A percentile compares a stretch with the other conserved stretches of the same genome.
These are phyloP conservation scores for Drosophila hydei DNA, from an alignment of 1,140 invertebrate genomes.

Conservation along the genomic window DNA sequence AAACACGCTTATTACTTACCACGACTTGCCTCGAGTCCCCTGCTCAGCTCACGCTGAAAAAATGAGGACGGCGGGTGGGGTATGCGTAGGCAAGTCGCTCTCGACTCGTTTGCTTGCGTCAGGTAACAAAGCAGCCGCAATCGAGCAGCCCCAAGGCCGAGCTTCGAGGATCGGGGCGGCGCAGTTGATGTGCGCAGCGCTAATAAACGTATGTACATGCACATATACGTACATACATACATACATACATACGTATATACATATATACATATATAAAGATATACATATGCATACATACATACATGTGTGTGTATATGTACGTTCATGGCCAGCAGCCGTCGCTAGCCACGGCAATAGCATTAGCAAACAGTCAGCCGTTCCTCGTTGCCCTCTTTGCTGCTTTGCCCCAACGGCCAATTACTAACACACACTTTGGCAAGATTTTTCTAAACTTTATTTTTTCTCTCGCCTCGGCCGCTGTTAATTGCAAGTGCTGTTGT, in stretches of 20 bases:
- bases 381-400: conserved; percentile 8
- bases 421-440: conserved; percentile 69
- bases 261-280: background rate
- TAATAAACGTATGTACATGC: conserved; percentile 45
- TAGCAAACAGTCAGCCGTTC: conserved; percentile 21
- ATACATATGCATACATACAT: conserved; percentile 7
- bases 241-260: conserved; percentile 3
- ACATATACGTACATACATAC: background rate
- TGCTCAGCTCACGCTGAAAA: background rate
- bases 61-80: background rate
- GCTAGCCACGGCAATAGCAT: conserved; percentile 16
- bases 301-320: background rate
- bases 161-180: conserved; percentile 29
- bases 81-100: conserved; percentile 31
- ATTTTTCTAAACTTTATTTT: conserved; percentile 70
- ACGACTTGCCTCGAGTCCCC: conserved; percentile 6
- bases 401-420: conserved; percentile 58
- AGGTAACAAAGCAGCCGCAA: conserved; percentile 68
- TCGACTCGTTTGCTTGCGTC: conserved; percentile 54
- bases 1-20: conserved; percentile 73
- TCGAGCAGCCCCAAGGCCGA: conserved; percentile 64
- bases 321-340: conserved; percentile 48
- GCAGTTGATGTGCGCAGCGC: conserved; percentile 27
- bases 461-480: conserved; percentile 34
- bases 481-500: conserved; percentile 66